Evolutionary conservation across 1,140 invertebrate species (phyloP).

Genomic region (Heliconius eleuchia): DNA sequence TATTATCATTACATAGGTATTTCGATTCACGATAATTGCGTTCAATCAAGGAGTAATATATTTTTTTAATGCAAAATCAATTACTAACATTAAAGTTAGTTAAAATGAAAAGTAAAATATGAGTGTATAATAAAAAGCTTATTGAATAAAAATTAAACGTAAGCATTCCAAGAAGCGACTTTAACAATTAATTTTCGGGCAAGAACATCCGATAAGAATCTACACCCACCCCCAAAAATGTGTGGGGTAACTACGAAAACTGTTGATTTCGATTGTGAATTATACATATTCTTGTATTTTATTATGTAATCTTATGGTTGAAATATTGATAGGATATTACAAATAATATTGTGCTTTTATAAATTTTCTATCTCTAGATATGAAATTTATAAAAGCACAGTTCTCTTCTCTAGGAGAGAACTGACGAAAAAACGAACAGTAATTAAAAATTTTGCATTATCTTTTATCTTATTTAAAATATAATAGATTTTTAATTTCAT

Average conservation of each 20-base stretch:
- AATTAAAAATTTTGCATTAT: too few species aligned
- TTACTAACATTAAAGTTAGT: background rate
- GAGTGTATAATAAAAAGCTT: slow-evolving; percentile 20
- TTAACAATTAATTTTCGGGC: slow-evolving; percentile 45
- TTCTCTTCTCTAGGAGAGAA: too few species aligned
- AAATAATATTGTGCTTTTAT: too few species aligned
- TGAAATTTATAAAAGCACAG: too few species aligned
- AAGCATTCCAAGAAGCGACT: slow-evolving; percentile 18
- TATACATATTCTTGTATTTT: background rate
- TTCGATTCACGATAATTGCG: too few species aligned
- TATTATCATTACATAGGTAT: too few species aligned
- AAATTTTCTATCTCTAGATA: too few species aligned
- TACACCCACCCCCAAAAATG: slow-evolving; percentile 21
- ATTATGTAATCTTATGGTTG: background rate
- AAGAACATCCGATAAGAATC: slow-evolving; percentile 39
- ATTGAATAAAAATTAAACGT: slow-evolving; percentile 33
- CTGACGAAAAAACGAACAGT: too few species aligned
- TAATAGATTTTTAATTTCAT: too few species aligned
- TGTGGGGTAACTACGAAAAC: slow-evolving; percentile 15
- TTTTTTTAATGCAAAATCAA: background rate
- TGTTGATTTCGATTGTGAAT: slow-evolving; percentile 11
- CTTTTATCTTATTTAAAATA: too few species aligned
- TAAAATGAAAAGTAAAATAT: background rate
- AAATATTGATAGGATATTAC: background rate
- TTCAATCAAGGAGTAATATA: too few species aligned